Evolutionary conservation across 2,888 invertebrate species (phyloP), one percentile per base, ranked within the genome.

Genomic region (Macaria liturata): DNA sequence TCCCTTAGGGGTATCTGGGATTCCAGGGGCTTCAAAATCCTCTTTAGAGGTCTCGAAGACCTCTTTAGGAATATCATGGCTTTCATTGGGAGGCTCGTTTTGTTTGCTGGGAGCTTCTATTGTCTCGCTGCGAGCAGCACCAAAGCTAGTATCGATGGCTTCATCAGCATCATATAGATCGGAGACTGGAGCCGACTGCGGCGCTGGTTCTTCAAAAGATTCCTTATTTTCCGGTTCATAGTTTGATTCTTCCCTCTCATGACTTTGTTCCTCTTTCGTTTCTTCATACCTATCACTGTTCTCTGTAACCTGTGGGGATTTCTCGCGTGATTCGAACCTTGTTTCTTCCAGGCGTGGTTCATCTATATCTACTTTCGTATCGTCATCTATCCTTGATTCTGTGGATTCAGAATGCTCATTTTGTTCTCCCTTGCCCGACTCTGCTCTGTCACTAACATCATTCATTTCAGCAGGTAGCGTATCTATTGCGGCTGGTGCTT

Each of bases 101-200:
- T 8, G 44, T n/a, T 44, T 42, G 40, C 30, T 32, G 7, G 32
- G 6, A 43, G 32, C 32, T 4, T 52, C 42, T 3, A 3, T 4
- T 4, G 39, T 3, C 20, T 32, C 32, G 34, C 32, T 39, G 5
- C 40, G 9, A 4, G 64, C 57, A 4, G 59, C 54, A 0, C 30
- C 74, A 61, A 89, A 88, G 62, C 86, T 85, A 0, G 85, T 83
- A 55, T 87, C 88, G 0, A 88, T 59, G 0, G 75, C 64, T 8
- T 84, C 88, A 20, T 69, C 76, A 0, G 79, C 77, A 47, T 88
- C 89, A 50, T 88, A 88, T 7, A 88, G 61, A 30, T 75, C 75
- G 1, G 67, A 42, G 54, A 3, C 31, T 51, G 20, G 54, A 44
- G 48, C 34, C 42, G 53, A 61, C 48, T 57, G 60, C 20, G 39